Evolutionary conservation across 2,113 vertebrate genomes (phyloP).

Genomic region (Cephalopterus ornatus): DNA sequence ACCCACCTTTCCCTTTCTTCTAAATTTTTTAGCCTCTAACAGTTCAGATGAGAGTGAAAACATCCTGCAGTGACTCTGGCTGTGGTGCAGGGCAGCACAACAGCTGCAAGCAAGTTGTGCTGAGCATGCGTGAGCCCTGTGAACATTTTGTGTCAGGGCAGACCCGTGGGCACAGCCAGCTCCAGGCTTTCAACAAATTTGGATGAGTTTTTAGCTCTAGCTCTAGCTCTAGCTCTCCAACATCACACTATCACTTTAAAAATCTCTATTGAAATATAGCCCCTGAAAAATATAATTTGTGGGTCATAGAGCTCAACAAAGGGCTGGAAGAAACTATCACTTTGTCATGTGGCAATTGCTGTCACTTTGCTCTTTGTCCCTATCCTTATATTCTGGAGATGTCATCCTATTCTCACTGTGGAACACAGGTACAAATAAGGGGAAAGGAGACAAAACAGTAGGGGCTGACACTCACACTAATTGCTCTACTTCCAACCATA

Average conservation of each 20-base stretch:
- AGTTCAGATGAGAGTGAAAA: background rate
- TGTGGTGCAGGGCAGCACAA: accelerated
- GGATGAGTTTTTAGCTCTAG: background rate
- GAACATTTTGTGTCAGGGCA: background rate
- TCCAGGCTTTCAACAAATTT: background rate
- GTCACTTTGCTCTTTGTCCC: background rate
- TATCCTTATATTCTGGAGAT: background rate
- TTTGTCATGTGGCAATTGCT: background rate
- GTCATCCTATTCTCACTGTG: background rate
- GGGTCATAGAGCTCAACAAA: background rate
- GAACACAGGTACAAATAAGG: background rate
- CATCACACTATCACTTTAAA: background rate
- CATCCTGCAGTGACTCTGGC: background rate
- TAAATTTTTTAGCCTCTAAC: background rate
- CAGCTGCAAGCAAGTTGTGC: background rate
- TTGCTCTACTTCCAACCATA: background rate
- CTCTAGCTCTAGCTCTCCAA: background rate
- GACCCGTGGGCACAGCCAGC: background rate
- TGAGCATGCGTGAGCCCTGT: accelerated
- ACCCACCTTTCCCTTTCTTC: background rate
- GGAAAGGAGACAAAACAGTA: background rate
- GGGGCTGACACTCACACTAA: background rate
- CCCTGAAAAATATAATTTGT: background rate
- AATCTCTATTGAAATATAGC: background rate
- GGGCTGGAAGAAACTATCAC: background rate